These are phyloP conservation scores for Plodia interpunctella DNA, from an alignment of 1,140 invertebrate genomes.

Conservation along the genomic window DNA sequence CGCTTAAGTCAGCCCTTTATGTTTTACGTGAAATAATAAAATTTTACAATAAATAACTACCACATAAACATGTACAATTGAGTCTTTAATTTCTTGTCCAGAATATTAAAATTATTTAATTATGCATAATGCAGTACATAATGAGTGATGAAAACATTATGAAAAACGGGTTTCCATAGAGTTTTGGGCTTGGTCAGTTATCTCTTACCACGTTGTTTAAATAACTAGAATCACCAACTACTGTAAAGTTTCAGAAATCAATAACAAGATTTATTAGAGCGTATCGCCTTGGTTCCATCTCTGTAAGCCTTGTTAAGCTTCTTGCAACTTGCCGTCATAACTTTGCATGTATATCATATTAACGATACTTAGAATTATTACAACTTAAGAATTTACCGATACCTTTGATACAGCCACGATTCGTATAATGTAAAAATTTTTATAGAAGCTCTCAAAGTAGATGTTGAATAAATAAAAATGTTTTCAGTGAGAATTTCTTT, in stretches of 20 bases:
- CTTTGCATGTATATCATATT: constrained; percentile 8
- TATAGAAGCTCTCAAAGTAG: constrained; percentile 7
- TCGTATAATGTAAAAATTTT: neutral
- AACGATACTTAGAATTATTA: neutral
- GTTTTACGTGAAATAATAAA: too few species aligned
- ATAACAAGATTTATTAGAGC: constrained; percentile 8
- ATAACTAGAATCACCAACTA: neutral
- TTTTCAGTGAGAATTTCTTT: constrained; percentile 18
- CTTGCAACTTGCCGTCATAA: constrained; percentile 6
- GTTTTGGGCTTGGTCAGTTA: too few species aligned
- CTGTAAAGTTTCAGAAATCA: constrained; percentile 6
- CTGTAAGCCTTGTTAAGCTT: constrained; percentile 12
- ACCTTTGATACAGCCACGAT: neutral
- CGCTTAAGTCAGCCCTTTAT: too few species aligned
- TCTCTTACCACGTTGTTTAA: too few species aligned
- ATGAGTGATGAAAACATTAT: too few species aligned
- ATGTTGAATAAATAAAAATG: constrained; percentile 11
- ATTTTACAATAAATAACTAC: too few species aligned
- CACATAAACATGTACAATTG: too few species aligned
- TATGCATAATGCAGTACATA: too few species aligned
- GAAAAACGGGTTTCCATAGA: too few species aligned
- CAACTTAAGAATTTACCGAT: neutral
- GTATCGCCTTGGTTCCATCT: neutral
- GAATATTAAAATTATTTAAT: too few species aligned
- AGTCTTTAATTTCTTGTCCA: too few species aligned